phyloP scores from a whole-genome alignment of 2,888 invertebrate species.

The Beris chalybata region DNA sequence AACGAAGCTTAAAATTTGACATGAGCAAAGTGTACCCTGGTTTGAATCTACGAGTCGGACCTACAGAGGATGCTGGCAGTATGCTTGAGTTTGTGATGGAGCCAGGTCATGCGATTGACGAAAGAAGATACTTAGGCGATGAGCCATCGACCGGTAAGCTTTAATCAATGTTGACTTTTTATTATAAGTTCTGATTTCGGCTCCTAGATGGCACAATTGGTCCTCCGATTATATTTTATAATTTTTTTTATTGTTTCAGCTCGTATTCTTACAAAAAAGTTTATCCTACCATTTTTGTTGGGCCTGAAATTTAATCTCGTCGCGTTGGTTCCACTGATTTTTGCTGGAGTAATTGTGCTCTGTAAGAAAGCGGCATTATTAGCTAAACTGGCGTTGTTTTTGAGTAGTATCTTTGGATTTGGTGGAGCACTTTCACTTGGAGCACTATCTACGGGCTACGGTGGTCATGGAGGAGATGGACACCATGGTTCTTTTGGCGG shows the following conservation, averaged over 20 bases:
- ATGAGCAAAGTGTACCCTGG: conserved; percentile 74
- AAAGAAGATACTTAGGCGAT: conserved; percentile 56
- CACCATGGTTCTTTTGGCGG: conserved; percentile 28
- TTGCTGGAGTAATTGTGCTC: conserved; percentile 70
- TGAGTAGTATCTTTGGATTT: conserved; percentile 70
- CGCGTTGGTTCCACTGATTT: conserved; percentile 71
- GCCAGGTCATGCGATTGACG: conserved; percentile 58
- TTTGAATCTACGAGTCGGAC: conserved; percentile 72
- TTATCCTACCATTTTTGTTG: conserved; percentile 75
- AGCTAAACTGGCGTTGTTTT: conserved; percentile 72
- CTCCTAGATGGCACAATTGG: no score
- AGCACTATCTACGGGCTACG: conserved; percentile 46
- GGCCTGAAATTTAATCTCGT: conserved; percentile 80
- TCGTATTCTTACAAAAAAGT: conserved; percentile 69
- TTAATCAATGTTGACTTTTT: neutral
- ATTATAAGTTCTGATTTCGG: neutral
- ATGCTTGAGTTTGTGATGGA: conserved; percentile 76
- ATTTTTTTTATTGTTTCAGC: conserved; percentile 60
- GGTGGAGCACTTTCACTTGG: conserved; percentile 52
- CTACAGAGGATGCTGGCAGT: conserved; percentile 69
- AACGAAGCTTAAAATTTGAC: conserved; percentile 74
- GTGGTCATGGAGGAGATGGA: conserved; percentile 35
- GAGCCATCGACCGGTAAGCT: conserved; percentile 50
- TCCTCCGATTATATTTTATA: neutral
- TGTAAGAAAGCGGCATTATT: conserved; percentile 77